These are phyloP conservation scores for Cephalopholis sonnerati DNA, from an alignment of 2,113 vertebrate species.

Conservation along the genomic window DNA sequence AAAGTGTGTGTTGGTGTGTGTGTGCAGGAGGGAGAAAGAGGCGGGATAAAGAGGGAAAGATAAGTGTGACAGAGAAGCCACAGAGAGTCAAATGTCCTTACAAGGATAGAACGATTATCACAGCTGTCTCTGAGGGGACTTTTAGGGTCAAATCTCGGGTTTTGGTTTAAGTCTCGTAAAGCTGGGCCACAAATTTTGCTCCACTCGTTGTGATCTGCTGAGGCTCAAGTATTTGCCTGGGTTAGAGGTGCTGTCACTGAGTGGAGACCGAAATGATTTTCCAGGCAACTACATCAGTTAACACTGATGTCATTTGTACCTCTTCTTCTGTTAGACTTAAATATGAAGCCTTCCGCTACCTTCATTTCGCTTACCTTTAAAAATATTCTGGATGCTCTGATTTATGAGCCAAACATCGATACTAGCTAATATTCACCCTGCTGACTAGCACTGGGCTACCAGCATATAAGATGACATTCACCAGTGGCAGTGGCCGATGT, in stretches of 20 bases:
- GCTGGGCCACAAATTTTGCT: constrained; percentile 38
- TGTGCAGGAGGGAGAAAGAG: not conserved
- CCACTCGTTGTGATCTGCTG: not conserved
- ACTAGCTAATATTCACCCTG: no score
- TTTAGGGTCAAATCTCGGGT: constrained; percentile 8
- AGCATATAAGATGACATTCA: no score
- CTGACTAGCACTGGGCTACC: no score
- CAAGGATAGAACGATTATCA: constrained; percentile 11
- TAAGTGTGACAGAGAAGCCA: constrained; percentile 1
- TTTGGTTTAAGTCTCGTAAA: constrained; percentile 39
- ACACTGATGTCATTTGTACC: constrained; percentile 7
- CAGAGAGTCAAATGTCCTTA: constrained; percentile 23
- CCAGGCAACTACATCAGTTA: constrained; percentile 5
- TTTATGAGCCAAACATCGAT: no score
- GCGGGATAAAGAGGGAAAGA: not conserved
- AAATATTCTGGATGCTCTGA: no score
- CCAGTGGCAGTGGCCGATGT: no score
- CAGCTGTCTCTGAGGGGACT: constrained; percentile 18
- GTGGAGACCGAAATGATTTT: constrained; percentile 2
- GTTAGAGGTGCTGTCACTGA: constrained; percentile 27
- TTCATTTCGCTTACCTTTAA: not conserved
- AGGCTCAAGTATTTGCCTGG: constrained; percentile 39
- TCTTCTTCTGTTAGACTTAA: not conserved
- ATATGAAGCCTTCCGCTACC: not conserved
- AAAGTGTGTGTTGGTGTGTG: not conserved